phyloP scores from a whole-genome alignment of 2,888 invertebrate genomes.

The Lycia hirtaria region DNA sequence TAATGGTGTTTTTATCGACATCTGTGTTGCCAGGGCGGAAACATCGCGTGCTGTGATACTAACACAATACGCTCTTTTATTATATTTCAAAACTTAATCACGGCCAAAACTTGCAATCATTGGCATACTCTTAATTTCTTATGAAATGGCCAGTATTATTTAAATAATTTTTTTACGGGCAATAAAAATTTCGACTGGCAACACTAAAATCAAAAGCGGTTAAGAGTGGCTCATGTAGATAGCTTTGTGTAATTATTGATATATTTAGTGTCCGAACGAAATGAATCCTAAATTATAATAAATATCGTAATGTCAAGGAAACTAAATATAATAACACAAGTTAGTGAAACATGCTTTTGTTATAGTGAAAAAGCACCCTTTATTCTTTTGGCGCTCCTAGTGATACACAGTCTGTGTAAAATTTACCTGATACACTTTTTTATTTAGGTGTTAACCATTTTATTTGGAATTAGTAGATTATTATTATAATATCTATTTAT shows the following conservation, averaged over 20 bases:
- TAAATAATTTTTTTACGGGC: constrained; percentile 32
- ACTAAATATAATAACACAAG: constrained; percentile 54
- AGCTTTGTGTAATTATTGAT: constrained; percentile 84
- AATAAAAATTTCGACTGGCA: constrained; percentile 48
- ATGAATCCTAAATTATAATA: constrained; percentile 56
- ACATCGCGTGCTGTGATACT: constrained; percentile 47
- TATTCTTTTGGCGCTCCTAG: constrained; percentile 67
- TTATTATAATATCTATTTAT: constrained; percentile 81
- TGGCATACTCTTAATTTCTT: constrained; percentile 23
- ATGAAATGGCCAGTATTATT: constrained; percentile 28
- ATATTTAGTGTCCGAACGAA: constrained; percentile 80
- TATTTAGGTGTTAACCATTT: constrained; percentile 49
- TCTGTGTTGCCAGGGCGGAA: constrained; percentile 67
- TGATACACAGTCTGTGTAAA: constrained; percentile 60
- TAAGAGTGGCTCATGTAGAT: constrained; percentile 83
- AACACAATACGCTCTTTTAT: constrained; percentile 24
- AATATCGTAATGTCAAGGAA: constrained; percentile 61
- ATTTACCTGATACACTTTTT: constrained; percentile 63
- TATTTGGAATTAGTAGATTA: constrained; percentile 71
- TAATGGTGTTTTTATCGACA: constrained; percentile 40
- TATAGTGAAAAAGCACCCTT: constrained; percentile 64
- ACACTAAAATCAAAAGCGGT: constrained; percentile 59
- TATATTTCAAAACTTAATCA: constrained; percentile 1
- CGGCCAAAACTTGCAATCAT: constrained; percentile 13
- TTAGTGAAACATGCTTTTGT: constrained; percentile 61